Percentiles rank a stretch among this genome's conserved stretches.
Conservation (phyloP, 2,888 invertebrate species). For the Drosophila imparisetae region DNA sequence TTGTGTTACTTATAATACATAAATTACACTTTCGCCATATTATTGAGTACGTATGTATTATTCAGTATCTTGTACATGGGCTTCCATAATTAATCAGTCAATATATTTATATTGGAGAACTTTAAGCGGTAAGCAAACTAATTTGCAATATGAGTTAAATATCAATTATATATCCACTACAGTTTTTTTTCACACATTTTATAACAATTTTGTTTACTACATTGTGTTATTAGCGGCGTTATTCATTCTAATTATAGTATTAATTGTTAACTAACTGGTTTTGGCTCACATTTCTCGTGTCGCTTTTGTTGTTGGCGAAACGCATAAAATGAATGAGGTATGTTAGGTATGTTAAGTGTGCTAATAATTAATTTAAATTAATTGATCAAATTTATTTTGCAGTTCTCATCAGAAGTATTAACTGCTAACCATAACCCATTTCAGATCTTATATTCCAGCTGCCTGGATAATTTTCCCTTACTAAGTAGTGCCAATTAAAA, state of each 20-base stretch:
- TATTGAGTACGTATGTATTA: not conserved
- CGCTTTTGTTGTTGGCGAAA: slow-evolving; percentile 6
- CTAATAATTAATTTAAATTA: slow-evolving; percentile 47
- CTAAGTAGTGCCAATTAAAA: not conserved
- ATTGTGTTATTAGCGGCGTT: slow-evolving; percentile 2
- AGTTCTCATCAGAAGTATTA: not conserved
- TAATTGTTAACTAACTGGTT: slow-evolving; percentile 50
- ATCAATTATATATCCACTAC: no score
- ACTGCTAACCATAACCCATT: not conserved
- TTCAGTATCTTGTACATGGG: not conserved
- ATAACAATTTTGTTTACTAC: no score
- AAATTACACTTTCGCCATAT: not conserved
- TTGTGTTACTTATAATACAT: not conserved
- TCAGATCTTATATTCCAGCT: not conserved
- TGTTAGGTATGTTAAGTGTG: slow-evolving; percentile 27
- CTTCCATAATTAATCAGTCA: not conserved
- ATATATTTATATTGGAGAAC: no score
- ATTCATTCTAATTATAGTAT: slow-evolving; percentile 31
- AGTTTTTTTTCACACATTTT: no score
- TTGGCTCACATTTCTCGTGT: slow-evolving; percentile 2
- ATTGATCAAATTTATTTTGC: not conserved
- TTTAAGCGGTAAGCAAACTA: not conserved
- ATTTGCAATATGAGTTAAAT: not conserved
- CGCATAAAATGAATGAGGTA: slow-evolving; percentile 43
- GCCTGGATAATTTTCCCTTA: not conserved